Evolutionary conservation across 2,113 vertebrate genomes (phyloP).

Genomic region (Python bivittatus): DNA sequence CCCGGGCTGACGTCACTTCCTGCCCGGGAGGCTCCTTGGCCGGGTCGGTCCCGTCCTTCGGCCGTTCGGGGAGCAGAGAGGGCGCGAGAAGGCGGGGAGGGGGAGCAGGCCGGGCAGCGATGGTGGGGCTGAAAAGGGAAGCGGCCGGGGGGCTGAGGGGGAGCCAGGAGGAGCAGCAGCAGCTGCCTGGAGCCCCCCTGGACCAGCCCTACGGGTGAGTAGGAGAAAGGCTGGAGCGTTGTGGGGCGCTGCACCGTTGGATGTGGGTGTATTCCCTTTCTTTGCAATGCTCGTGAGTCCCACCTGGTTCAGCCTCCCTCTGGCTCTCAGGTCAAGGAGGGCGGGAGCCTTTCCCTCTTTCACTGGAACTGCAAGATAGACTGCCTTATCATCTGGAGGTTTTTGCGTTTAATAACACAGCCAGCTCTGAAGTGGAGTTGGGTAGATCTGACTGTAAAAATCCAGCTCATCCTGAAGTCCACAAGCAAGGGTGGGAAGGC

Average conservation of each 20-base stretch:
- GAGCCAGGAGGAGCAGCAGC: not conserved
- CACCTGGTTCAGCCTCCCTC: no score
- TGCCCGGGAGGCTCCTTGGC: not conserved
- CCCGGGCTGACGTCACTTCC: not conserved
- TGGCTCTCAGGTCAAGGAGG: not conserved
- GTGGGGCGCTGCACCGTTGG: not conserved
- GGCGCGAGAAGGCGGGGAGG: not conserved
- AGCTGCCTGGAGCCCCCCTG: not conserved
- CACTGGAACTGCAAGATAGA: not conserved
- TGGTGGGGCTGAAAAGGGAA: slow-evolving; percentile 4
- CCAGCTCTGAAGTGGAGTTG: not conserved
- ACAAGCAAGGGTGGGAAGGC: not conserved
- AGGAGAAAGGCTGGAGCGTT: no score
- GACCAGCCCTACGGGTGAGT: not conserved
- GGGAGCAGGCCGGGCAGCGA: not conserved
- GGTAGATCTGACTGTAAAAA: not conserved
- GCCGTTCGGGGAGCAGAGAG: not conserved
- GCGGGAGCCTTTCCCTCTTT: not conserved
- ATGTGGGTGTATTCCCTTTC: not conserved
- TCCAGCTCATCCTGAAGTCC: not conserved
- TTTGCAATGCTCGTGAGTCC: not conserved
- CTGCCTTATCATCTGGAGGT: not conserved
- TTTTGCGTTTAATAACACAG: not conserved
- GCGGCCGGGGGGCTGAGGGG: not conserved
- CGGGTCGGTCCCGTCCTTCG: not conserved